Evolutionary conservation across 2,888 invertebrate species (phyloP), one percentile per base, ranked within the genome.

Genomic region (Tribolium freemani): DNA sequence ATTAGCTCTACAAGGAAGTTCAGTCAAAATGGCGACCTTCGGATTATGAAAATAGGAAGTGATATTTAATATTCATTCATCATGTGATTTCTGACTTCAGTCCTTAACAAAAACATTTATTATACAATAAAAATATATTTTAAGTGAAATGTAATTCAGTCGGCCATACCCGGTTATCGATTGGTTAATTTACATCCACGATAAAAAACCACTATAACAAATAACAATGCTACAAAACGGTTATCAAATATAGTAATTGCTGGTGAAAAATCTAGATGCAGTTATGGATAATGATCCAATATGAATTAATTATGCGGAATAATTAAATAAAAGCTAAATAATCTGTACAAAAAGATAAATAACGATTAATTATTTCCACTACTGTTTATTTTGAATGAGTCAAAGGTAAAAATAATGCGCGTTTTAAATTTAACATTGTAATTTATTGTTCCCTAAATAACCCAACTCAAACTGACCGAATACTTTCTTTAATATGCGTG

Each of bases 21-120:
- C 26, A 30, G 10, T n/a, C 9, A 54, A 54, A 54, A 26, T 54
- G 30, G n/a, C 54, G 54, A 30, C 54, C 54, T 54, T 54, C 51
- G 30, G 3, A 26, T 54, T 54, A 54, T 54, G 54, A 11, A 54
- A 54, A 30, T 30, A 30, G 54, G 53, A 53, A 53, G 26, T 53
- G 16, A 53, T 51, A 54, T 10, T 30, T 54, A 54, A 54, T 16
- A 20, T 50, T 38, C 38, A 38, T 38, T 8, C 38, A 38, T 38
- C 38, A 38, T 38, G 38, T 38, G 5, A 38, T 38, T 38, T 38
- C 38, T 38, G 1, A 38, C 38, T 38, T 38, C 5, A 38, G 8
- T 38, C 8, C n/a, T 3, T 9, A 38, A 38, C 38, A 38, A 1
- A 38, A 38, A 38, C 8, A 38, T 5, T 38, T 38, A 38, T 38